Conservation (phyloP, 1,140 invertebrate species). For the Plutomurus gul region DNA sequence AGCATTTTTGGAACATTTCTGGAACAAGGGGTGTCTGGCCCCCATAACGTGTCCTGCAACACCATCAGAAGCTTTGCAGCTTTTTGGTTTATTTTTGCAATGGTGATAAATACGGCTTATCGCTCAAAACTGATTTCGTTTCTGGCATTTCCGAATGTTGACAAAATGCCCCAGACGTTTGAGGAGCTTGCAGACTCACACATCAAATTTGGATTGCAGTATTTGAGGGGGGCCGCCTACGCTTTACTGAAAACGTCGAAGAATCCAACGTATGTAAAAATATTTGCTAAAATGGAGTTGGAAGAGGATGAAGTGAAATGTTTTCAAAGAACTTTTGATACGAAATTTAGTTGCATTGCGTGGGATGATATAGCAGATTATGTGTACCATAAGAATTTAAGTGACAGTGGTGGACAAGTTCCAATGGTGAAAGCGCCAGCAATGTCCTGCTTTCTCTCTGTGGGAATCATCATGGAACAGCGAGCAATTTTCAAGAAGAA, state of each 20-base stretch:
- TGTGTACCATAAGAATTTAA: conserved; percentile 34
- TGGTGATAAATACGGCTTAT: conserved; percentile 41
- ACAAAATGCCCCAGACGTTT: conserved; percentile 36
- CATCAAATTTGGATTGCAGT: conserved; percentile 9
- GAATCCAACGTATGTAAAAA: conserved; percentile 41
- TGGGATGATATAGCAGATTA: conserved; percentile 34
- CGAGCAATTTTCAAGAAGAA: conserved; percentile 18
- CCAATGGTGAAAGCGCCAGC: conserved; percentile 26
- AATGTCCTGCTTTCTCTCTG: conserved; percentile 25
- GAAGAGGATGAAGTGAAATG: conserved; percentile 27
- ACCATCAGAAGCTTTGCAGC: background rate
- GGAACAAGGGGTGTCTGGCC: background rate
- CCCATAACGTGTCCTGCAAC: background rate
- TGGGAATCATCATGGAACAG: conserved; percentile 29
- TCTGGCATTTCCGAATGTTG: conserved; percentile 36
- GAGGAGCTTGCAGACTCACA: conserved; percentile 42
- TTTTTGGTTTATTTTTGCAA: conserved; percentile 29
- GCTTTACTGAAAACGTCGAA: conserved; percentile 15
- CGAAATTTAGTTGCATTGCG: conserved; percentile 32
- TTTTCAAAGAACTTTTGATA: conserved; percentile 21
- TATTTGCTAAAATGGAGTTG: conserved; percentile 36
- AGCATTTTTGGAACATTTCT: background rate
- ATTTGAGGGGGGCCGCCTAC: conserved; percentile 36
- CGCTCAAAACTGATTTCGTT: conserved; percentile 41
- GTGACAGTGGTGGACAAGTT: conserved; percentile 17